phyloP scores from a whole-genome alignment of 2,797 vertebrate genomes.

The Diplodus sargus region DNA sequence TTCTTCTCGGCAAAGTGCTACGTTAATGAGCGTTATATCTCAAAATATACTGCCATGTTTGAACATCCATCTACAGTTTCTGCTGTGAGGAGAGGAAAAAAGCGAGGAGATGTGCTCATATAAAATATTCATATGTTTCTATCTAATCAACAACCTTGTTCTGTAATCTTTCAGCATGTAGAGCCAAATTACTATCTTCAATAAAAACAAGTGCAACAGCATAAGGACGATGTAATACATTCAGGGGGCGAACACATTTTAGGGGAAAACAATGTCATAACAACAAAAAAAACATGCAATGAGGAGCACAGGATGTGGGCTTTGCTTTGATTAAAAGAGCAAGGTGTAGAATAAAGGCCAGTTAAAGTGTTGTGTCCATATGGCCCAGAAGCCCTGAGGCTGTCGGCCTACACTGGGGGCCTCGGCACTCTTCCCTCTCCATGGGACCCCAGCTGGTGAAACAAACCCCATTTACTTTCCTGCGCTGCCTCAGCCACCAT shows the following conservation, averaged over 20 bases:
- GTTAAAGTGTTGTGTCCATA: slow-evolving; percentile 92
- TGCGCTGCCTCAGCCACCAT: slow-evolving; percentile 92
- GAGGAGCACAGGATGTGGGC: slow-evolving; percentile 79
- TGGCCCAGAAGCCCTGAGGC: slow-evolving; percentile 93
- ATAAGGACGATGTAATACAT: slow-evolving; percentile 53
- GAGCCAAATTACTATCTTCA: slow-evolving; percentile 58
- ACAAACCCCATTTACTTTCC: slow-evolving; percentile 95
- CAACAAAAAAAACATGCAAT: slow-evolving; percentile 68
- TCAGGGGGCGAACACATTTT: slow-evolving; percentile 56
- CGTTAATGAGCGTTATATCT: slow-evolving; percentile 70
- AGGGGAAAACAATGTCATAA: slow-evolving; percentile 61
- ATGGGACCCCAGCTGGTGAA: slow-evolving; percentile 98
- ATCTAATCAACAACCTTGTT: slow-evolving; percentile 49
- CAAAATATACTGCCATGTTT: slow-evolving; percentile 57
- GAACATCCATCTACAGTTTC: slow-evolving; percentile 58
- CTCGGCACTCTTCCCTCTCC: slow-evolving; percentile 92
- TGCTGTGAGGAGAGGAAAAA: slow-evolving; percentile 49
- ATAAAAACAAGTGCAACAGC: slow-evolving; percentile 49
- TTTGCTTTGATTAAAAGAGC: slow-evolving; percentile 90
- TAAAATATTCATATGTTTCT: slow-evolving; percentile 74
- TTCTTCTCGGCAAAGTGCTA: slow-evolving; percentile 51
- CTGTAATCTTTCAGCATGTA: slow-evolving; percentile 55
- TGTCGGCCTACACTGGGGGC: slow-evolving; percentile 90
- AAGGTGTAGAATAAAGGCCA: slow-evolving; percentile 87
- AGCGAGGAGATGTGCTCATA: slow-evolving; percentile 40